These are phyloP conservation scores for Tanypteryx hageni DNA, from an alignment of 2,888 invertebrate genomes.

Conservation along the genomic window DNA sequence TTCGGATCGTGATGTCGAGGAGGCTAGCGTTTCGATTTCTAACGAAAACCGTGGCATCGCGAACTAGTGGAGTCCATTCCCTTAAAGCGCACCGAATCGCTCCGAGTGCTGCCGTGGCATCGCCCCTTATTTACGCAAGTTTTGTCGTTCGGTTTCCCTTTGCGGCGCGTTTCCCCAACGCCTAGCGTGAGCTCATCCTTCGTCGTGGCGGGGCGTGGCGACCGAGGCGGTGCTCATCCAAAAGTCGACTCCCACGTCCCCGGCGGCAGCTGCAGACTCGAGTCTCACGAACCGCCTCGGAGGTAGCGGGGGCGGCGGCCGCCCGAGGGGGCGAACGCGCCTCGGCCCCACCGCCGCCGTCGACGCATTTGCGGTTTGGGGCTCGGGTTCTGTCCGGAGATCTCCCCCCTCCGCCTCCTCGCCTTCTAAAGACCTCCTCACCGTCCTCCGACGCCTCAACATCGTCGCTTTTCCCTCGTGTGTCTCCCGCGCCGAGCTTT, in stretches of 20 bases:
- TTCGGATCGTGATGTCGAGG: neutral
- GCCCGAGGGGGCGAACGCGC: neutral
- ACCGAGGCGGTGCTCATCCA: too few species aligned
- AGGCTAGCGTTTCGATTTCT: neutral
- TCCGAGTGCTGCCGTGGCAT: neutral
- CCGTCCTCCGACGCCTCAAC: too few species aligned
- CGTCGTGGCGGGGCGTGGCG: too few species aligned
- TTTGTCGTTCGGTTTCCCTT: too few species aligned
- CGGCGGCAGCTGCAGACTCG: neutral
- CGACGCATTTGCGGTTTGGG: neutral
- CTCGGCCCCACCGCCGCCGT: slow-evolving; percentile 2
- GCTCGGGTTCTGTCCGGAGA: too few species aligned
- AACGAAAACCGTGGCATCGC: neutral
- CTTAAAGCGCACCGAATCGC: neutral
- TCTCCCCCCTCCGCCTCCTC: too few species aligned
- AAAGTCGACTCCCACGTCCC: neutral
- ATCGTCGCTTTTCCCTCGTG: neutral
- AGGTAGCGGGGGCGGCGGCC: neutral
- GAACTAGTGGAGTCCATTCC: neutral
- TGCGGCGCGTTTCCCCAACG: too few species aligned
- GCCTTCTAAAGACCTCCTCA: neutral
- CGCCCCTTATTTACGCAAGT: too few species aligned
- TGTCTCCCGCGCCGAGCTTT: neutral
- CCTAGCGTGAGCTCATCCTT: too few species aligned
- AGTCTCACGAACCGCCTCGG: neutral